Evolutionary conservation across 2,888 invertebrate genomes (phyloP).

Genomic region (Sinotaia quadrata): DNA sequence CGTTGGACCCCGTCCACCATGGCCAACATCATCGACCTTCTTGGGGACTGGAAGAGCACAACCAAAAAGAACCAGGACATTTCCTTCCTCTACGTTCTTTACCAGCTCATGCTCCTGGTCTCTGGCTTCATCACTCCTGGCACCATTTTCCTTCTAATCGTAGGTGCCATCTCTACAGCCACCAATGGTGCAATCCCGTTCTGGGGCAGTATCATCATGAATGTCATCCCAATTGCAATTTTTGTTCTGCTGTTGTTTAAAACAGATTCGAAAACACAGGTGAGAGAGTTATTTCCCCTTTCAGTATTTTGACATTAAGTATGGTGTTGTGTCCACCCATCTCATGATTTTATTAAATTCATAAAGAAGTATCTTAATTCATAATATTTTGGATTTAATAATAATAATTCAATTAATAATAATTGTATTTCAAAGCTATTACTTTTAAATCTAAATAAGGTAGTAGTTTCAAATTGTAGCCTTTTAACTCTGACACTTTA

Average conservation of each 20-base stretch:
- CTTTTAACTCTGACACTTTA: too few relatives aligned
- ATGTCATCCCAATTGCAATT: constrained; percentile 53
- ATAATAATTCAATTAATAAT: too few relatives aligned
- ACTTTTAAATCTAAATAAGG: too few relatives aligned
- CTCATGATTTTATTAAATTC: too few relatives aligned
- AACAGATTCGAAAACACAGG: constrained; percentile 76
- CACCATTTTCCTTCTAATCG: constrained; percentile 51
- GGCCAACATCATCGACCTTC: constrained; percentile 96
- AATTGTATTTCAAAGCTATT: too few relatives aligned
- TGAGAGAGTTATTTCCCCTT: too few relatives aligned
- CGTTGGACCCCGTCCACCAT: constrained; percentile 99
- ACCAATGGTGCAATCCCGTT: constrained; percentile 24
- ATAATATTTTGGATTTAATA: too few relatives aligned
- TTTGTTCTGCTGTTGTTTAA: constrained; percentile 59
- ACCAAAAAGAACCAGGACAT: constrained; percentile 60
- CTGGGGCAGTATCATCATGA: constrained; percentile 74
- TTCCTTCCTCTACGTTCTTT: constrained; percentile 60
- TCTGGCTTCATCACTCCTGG: constrained; percentile 87
- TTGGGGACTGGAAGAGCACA: constrained; percentile 55
- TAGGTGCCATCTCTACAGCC: constrained; percentile 18
- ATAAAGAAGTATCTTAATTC: too few relatives aligned
- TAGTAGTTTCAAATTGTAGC: too few relatives aligned
- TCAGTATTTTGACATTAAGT: too few relatives aligned
- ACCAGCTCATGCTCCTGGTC: constrained; percentile 56
- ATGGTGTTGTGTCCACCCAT: too few relatives aligned